Conservation (phyloP, 2,797 vertebrate genomes). For the Thamnophis elegans region DNA sequence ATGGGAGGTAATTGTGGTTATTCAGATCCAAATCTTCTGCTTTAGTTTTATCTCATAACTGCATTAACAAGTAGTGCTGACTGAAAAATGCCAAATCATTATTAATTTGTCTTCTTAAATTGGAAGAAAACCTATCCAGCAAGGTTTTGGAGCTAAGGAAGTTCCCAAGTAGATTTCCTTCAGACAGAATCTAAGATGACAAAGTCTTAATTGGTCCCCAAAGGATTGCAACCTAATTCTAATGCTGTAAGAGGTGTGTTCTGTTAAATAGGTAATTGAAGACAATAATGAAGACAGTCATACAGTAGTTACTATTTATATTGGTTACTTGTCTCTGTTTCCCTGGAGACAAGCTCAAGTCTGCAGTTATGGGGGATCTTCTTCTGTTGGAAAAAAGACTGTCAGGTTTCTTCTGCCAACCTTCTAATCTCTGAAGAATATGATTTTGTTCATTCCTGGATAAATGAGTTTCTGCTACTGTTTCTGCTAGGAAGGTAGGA, state of each 20-base stretch:
- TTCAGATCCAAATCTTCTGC: background rate
- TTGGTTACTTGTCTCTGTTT: background rate
- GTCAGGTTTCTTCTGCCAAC: background rate
- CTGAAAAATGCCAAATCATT: background rate
- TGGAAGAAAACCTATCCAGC: background rate
- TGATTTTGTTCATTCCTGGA: background rate
- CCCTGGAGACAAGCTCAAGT: background rate
- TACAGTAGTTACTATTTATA: background rate
- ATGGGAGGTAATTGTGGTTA: no score
- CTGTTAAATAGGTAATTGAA: background rate
- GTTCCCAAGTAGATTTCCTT: background rate
- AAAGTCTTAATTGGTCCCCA: background rate
- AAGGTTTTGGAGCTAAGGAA: background rate
- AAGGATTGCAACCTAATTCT: background rate
- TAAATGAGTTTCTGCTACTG: background rate
- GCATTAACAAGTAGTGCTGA: background rate
- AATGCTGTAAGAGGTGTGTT: background rate
- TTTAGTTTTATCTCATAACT: background rate
- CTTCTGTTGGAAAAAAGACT: background rate
- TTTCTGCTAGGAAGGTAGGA: background rate
- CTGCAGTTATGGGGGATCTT: background rate
- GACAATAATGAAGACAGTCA: background rate
- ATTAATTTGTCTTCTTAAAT: background rate
- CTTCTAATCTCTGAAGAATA: background rate
- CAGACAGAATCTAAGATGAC: background rate